Base-by-base conservation (phyloP, 2,113 vertebrate genomes). In the Anthoscopus minutus region DNA sequence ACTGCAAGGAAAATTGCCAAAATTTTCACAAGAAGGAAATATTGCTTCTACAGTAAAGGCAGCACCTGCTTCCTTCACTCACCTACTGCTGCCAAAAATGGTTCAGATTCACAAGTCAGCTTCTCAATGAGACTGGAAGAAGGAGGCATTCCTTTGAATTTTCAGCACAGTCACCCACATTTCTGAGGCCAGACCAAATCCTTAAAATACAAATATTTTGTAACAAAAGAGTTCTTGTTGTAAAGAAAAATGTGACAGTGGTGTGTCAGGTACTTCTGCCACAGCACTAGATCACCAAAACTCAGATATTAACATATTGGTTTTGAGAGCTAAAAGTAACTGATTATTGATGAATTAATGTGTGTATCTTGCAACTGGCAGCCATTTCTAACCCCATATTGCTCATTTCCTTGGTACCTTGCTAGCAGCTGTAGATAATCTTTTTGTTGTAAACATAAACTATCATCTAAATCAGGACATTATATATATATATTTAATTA, bases 381-480 rank as follows among this genome's bases (percentile, higher is more conserved):
- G 96, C 97, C 88, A 85, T 97, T 97, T 97, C 92, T 93, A 94
- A 94, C 86, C 86, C 93, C 86, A 6, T 96, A 65, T 94, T 97
- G 93, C 89, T 93, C 72, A 70, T 97, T 97, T 97, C 93, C 95
- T 96, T 92, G 93, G 91, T 95, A 97, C 88, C 95, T 97, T 96
- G 89, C 96, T 97, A 98, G 98, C 97, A 98, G 97, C 97, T 98
- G 97, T 97, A 97, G 94, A 95, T 94, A 97, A 56, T 88, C 86
- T 89, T 96, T 94, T 89, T 91, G 92, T 97, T 98, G 97, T 97
- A 98, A 98, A 97, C 97, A 97, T 97, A 97, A 96, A 97, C 89
- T 64, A 97, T 96, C 82, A 87, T 95, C 97, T 97, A 97, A 97
- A 97, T 96, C 96, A 96, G 97, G 96, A 97, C 95, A 97, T 93